phyloP scores from a whole-genome alignment of 1,140 invertebrate species.

The Delia radicum region DNA sequence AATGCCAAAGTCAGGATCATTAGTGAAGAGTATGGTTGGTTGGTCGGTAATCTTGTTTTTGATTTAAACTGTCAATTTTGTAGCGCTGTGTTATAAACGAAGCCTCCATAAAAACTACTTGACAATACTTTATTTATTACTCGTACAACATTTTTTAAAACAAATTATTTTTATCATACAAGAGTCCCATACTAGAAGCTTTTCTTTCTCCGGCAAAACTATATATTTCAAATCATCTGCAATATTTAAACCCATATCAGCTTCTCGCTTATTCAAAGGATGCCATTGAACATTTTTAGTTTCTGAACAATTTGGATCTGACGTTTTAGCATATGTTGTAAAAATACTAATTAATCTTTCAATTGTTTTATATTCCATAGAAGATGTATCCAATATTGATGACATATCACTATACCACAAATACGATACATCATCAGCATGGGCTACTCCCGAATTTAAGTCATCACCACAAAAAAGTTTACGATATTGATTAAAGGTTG shows the following conservation, averaged over 20 bases:
- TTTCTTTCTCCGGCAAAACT: constrained; percentile 44
- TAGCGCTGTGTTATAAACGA: too few species aligned
- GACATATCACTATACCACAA: constrained; percentile 59
- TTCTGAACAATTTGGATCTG: constrained; percentile 45
- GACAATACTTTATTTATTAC: too few species aligned
- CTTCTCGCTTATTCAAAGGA: constrained; percentile 38
- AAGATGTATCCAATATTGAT: constrained; percentile 47
- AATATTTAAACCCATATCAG: constrained; percentile 42
- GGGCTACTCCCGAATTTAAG: constrained; percentile 54
- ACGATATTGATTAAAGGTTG: constrained; percentile 43
- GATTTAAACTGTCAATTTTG: too few species aligned
- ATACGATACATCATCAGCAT: constrained; percentile 67
- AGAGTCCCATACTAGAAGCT: constrained; percentile 50
- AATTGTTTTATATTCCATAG: constrained; percentile 50
- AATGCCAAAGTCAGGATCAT: too few species aligned
- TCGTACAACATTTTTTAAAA: too few species aligned
- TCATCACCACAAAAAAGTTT: constrained; percentile 48
- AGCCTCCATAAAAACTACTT: too few species aligned
- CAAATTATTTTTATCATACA: too few species aligned
- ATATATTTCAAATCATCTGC: constrained; percentile 37
- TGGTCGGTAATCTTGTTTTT: too few species aligned
- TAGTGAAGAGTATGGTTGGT: too few species aligned
- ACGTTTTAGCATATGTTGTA: constrained; percentile 53
- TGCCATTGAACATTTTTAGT: constrained; percentile 43
- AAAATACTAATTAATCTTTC: constrained; percentile 52